These are phyloP conservation scores for Zaprionus davidi DNA, from an alignment of 1,140 invertebrate genomes.

Conservation along the genomic window DNA sequence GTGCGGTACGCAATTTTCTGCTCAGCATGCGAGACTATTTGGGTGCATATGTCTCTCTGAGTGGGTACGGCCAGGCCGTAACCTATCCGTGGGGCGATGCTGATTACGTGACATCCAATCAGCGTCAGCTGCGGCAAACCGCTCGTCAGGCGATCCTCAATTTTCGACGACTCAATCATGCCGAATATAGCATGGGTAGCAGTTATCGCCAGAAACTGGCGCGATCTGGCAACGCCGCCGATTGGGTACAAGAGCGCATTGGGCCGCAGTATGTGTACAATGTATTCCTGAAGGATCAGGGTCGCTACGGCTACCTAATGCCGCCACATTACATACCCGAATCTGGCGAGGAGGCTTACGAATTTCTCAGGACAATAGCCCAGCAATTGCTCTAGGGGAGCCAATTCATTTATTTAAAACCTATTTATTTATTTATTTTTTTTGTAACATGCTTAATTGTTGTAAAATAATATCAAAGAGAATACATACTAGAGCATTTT, in stretches of 20 bases:
- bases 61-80: conserved; percentile 91
- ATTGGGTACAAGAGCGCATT: conserved; percentile 89
- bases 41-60: conserved; percentile 88
- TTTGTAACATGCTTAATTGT: conserved; percentile 3
- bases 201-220: conserved; percentile 76
- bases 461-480: background rate
- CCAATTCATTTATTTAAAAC: background rate
- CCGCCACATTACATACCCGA: conserved; percentile 90
- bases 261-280: conserved; percentile 90
- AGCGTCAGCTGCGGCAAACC: conserved; percentile 54
- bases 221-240: conserved; percentile 87
- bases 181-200: conserved; percentile 74
- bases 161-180: conserved; percentile 67
- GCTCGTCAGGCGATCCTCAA: conserved; percentile 66
- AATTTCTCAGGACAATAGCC: conserved; percentile 89
- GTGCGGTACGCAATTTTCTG: conserved; percentile 88
- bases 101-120: conserved; percentile 72
- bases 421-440: conserved; percentile 11
- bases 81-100: conserved; percentile 81
- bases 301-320: conserved; percentile 91
- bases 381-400: conserved; percentile 60
- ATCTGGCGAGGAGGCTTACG: conserved; percentile 91
- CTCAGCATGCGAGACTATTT: conserved; percentile 75
- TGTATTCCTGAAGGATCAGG: conserved; percentile 92
- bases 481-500: background rate